Evolutionary conservation across 2,113 vertebrate species (phyloP), one percentile per base, ranked within the genome.

Genomic region (Ammodramus savannarum): DNA sequence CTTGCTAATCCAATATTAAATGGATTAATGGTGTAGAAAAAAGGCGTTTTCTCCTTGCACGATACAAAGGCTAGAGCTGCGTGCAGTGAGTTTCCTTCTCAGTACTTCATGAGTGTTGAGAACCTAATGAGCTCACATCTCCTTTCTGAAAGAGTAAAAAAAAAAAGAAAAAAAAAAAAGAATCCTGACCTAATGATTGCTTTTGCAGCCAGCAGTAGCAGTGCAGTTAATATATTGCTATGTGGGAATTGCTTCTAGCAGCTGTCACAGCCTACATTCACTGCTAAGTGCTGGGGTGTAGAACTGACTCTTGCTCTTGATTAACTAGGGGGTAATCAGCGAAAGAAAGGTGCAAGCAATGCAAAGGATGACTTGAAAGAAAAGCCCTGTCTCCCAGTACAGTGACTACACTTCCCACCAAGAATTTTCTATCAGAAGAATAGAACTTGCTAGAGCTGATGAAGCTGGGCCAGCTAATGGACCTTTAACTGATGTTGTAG

Each of bases 1-100:
- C 20, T 96, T 72, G 32, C 21, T 95, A 94, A 92, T 95, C 87
- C 93, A 87, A 68, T 32, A 58, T 62, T 94, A 87, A 92, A 83
- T 83, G 89, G 54, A 92, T 83, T 87, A 91, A 83, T 85, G 34
- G 54, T 10, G n/a, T 51, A 87, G 58, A 85, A 91, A 88, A 90
- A 93, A 87, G 41, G 18, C 49, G 72, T 73, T 79, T 95, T 95
- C 44, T 62, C 75, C 38, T 61, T 62, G 29, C 31, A 31, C 20
- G 26, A 13, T 38, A 62, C 41, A 91, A 93, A 95, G 49, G 25
- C 57, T 59, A 49, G 38, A 66, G 43, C 85, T 73, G 63, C 82
- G 27, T 76, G 38, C 51, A 36, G 46, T 39, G 41, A 43, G 36
- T 52, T 62, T 68, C 74, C 32, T 72, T 72, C 69, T 78, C n/a